Evolutionary conservation across 2,888 invertebrate genomes (phyloP).

Genomic region (Harpagoxenus sublaevis): DNA sequence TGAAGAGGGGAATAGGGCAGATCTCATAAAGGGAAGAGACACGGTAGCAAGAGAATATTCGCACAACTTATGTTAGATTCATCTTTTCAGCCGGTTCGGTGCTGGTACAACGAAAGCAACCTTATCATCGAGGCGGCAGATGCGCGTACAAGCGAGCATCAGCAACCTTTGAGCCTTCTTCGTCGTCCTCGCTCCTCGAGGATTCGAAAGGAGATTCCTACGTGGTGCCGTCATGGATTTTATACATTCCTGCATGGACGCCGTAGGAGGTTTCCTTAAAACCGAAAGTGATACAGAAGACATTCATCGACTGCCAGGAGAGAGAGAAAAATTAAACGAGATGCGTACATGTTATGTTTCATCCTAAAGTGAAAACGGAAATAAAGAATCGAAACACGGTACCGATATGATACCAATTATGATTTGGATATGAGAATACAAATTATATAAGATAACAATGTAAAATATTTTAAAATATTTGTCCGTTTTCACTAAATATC

Average conservation of each 20-base stretch:
- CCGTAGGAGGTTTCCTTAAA: slow-evolving; percentile 78
- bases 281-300: slow-evolving; percentile 79
- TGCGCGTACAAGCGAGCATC: slow-evolving; percentile 53
- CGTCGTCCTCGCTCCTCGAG: slow-evolving; percentile 77
- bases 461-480: neutral
- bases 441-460: neutral
- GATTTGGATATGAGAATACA: neutral
- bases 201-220: slow-evolving; percentile 83
- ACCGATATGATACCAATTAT: neutral
- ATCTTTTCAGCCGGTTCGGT: neutral
- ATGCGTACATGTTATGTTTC: neutral
- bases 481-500: neutral
- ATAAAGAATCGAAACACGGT: neutral
- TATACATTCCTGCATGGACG: slow-evolving; percentile 77
- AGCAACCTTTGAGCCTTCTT: slow-evolving; percentile 77
- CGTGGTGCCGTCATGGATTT: slow-evolving; percentile 81
- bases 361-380: neutral
- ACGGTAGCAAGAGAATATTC: neutral
- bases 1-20: no score
- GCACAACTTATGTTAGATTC: neutral
- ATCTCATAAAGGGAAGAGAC: neutral
- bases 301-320: slow-evolving; percentile 53
- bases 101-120: slow-evolving; percentile 31
- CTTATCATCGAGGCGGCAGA: slow-evolving; percentile 64
- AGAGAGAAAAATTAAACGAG: slow-evolving; percentile 53